Evolutionary conservation across 2,888 invertebrate genomes (phyloP).

Genomic region (Caenorhabditis zanzibari): DNA sequence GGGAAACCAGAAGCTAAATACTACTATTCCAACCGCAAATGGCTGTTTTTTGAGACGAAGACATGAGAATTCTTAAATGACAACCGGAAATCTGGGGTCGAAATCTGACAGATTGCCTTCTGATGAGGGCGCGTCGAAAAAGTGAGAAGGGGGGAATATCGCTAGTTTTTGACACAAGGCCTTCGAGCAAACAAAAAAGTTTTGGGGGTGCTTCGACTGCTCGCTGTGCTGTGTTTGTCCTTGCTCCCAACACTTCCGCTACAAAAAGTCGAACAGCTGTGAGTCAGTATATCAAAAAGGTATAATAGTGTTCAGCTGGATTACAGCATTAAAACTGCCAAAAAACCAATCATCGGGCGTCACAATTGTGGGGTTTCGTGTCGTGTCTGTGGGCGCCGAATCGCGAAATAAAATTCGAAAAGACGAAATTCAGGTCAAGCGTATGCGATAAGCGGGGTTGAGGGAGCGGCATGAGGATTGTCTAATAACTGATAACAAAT

Average conservation of each 20-base stretch:
- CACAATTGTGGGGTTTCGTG: slow-evolving; percentile 1
- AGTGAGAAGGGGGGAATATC: slow-evolving; percentile 12
- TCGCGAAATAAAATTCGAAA: neutral
- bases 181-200: slow-evolving; percentile 59
- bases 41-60: slow-evolving; percentile 26
- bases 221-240: slow-evolving; percentile 37
- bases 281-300: slow-evolving; percentile 20
- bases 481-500: slow-evolving; percentile 35
- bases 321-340: slow-evolving; percentile 17
- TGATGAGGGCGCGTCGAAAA: slow-evolving; percentile 13
- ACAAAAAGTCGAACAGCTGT: slow-evolving; percentile 58
- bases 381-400: neutral
- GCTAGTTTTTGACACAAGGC: slow-evolving; percentile 52
- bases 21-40: slow-evolving; percentile 25
- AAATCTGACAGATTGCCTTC: slow-evolving; percentile 1
- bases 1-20: slow-evolving; percentile 40
- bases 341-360: neutral
- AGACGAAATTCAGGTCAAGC: slow-evolving; percentile 50
- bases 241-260: slow-evolving; percentile 54
- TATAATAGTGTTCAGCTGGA: slow-evolving; percentile 4
- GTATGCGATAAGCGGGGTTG: slow-evolving; percentile 38
- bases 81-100: slow-evolving; percentile 14
- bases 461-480: neutral
- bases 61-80: neutral
- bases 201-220: slow-evolving; percentile 24